Base-by-base conservation (phyloP, 2,888 invertebrate species). In the Brachycybe producta region DNA sequence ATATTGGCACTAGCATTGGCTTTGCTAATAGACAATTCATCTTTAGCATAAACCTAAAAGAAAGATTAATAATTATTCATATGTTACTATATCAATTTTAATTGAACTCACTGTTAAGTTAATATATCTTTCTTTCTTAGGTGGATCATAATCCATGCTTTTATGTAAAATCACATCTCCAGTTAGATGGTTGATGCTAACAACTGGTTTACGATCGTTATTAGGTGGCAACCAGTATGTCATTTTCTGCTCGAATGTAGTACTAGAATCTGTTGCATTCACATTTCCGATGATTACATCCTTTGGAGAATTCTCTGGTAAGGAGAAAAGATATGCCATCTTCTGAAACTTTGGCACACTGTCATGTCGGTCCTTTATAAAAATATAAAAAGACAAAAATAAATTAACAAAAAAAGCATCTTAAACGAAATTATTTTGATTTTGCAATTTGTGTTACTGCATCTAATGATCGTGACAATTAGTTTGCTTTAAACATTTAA, bases 121-220 rank as follows among this genome's bases (percentile, higher is more conserved):
- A 39, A 61, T 60, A 3, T 53, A 45, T 50, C 55, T 53, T 51
- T 61, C 59, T 51, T 57, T 60, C 15, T 52, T 55, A 2, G 61
- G 61, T 13, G 58, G 57, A 56, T 61, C 61, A 26, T 58, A 52
- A 49, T 61, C 61, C 7, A 61, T 55, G 7, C 54, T 48, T 40
- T 60, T 59, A 7, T 54, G 57, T 40, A 62, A 49, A 8, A 59
- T 52, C 7, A 62, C 49, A 53, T 63, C 59, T 19, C 62, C 62
- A 13, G 60, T 55, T 32, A 52, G 51, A 5, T 57, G 53, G 40
- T 60, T 60, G 21, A 62, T 56, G 38, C 53, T 52, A 26, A 61
- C 57, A 26, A 58, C 56, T 24, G 52, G 17, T 19, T 26, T 38
- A 5, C 15, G 38, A 11, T 28, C 41, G 13, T 43, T 45, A 15